Conservation (phyloP, 2,888 invertebrate species). For the Allygus modestus region DNA sequence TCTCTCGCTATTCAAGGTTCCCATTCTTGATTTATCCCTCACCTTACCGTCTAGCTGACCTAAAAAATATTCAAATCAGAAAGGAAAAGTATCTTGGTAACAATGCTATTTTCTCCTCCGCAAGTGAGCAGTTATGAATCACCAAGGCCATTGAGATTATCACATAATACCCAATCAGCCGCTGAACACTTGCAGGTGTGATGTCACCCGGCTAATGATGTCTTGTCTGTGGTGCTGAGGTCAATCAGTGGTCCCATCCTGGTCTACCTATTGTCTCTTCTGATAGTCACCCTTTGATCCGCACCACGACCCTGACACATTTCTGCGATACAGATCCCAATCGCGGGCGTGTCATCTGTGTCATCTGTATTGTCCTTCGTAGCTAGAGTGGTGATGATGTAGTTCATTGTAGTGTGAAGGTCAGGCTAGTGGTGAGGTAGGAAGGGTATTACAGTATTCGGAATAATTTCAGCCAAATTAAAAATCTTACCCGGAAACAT, state of each 20-base stretch:
- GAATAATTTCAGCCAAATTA: too few species aligned
- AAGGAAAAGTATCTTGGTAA: neutral
- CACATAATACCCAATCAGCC: slow-evolving; percentile 20
- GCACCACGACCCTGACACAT: slow-evolving; percentile 8
- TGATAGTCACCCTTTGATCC: neutral
- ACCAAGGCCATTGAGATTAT: slow-evolving; percentile 4
- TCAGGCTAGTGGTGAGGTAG: neutral
- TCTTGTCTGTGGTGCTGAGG: slow-evolving; percentile 17
- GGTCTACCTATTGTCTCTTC: neutral
- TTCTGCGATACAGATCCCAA: neutral
- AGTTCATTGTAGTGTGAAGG: neutral
- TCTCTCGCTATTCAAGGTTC: too few species aligned
- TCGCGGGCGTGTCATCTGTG: neutral
- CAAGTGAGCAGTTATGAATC: neutral
- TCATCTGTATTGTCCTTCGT: slow-evolving; percentile 2
- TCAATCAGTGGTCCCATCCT: neutral
- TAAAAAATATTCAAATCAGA: neutral
- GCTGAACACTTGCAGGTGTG: neutral
- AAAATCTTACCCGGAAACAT: too few species aligned
- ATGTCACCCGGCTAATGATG: neutral
- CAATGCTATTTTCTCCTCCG: neutral
- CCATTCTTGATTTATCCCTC: too few species aligned
- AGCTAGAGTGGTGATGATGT: neutral
- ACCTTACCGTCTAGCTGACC: neutral
- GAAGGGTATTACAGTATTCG: neutral